Base-by-base conservation (phyloP, 2,888 invertebrate species). In the Ectobius pallidus region DNA sequence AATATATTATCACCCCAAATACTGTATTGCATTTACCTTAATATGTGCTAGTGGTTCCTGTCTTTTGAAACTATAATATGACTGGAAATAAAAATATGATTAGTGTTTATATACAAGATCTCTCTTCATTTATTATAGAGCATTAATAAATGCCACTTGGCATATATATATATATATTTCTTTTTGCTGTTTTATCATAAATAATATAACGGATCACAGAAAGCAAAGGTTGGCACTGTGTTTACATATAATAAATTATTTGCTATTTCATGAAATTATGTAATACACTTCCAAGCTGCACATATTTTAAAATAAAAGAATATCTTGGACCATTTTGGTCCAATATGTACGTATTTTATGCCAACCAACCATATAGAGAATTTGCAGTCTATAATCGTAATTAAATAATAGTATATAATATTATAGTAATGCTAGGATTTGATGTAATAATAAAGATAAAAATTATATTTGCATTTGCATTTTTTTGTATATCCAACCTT, bases 201-300 rank as follows among this genome's bases (percentile, higher is more conserved):
- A 62, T 61, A 69, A 72, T 68, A 62, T 61, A 69, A 25, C 25
- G 69, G 55, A 72, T 72, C 72, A 72, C 72, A 72, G 72, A 69
- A 71, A 72, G 61, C 65, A 72, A 44, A 67, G 69, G 68, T 42
- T 72, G 68, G 65, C 72, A 72, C 61, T 72, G 62, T 72, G 69
- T 62, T 67, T n/a, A n/a, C n/a, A 71, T 25, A 65, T 62, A 49
- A 32, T n/a, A n/a, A n/a, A n/a, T n/a, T n/a, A n/a, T n/a, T 22
- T 42, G n/a, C 30, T 61, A 46, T 65, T 27, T 25, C 20, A 55
- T 58, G n/a, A 65, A 65, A 65, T 70, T 25, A 69, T 20, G 22
- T 55, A 70, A 61, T 58, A 70, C 42, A 58, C 7, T 55, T 52
- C 11, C 42, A 42, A 67, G 46, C 71, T 71, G 71, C 52, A 52